Base-by-base conservation (phyloP, 2,113 vertebrate species). In the Grus americana region DNA sequence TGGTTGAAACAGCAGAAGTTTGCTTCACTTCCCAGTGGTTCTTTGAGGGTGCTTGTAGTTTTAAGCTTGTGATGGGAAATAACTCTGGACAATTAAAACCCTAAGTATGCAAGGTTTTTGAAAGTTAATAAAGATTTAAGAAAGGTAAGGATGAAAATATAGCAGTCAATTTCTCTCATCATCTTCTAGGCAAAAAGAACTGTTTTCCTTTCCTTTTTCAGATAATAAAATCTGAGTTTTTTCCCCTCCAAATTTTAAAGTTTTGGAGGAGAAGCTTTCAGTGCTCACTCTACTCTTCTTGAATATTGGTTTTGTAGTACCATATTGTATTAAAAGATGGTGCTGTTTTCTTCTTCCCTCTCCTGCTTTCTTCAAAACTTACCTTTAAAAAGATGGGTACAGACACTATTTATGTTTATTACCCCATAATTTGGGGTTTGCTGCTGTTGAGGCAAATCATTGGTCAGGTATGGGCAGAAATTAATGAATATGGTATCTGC, bases 391-490 rank as follows among this genome's bases (percentile, higher is more conserved):
- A 62, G 9, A 30, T 55, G 5, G 5, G 5, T 63, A 38, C 3
- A 50, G 57, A 38, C 38, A n/a, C 21, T 44, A 5, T 34, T 49
- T 54, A 9, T 30, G 8, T 78, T 85, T 81, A 36, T 71, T 88
- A 46, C 14, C 17, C 2, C 17, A 5, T 32, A 29, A 47, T 92
- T 55, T 42, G 32, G 30, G 32, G 6, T 54, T 78, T 62, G 15
- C 36, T 81, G 5, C 44, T 0, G 0, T 11, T 58, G 42, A 40
- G 7, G 22, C 15, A 67, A 58, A 17, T 74, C 6, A 26, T 49
- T 59, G 23, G 9, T 80, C 4, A 7, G 8, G 6, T 55, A 18
- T 63, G 47, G 26, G 15, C n/a, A 36, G 30, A 93, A 55, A 66
- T 59, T 23, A 36, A 36, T 54, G 16, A 54, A n/a, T 74, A 5